Evolutionary conservation across 1,140 invertebrate species (phyloP).

Genomic region (Drosophila parvula): DNA sequence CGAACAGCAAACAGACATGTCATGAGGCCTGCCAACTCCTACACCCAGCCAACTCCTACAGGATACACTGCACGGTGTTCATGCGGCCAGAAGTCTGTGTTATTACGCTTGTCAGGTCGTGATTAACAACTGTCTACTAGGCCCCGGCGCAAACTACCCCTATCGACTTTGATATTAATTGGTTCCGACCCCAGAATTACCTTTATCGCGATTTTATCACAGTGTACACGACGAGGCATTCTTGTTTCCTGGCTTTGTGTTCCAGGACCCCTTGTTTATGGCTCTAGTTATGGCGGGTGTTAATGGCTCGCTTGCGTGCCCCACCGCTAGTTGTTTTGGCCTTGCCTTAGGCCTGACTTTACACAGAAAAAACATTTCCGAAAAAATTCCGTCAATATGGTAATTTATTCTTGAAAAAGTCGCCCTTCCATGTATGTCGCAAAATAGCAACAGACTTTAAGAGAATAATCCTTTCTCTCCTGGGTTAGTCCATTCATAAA

Average conservation of each 20-base stretch:
- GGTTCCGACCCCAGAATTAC: slow-evolving; percentile 6
- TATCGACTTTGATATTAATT: slow-evolving; percentile 18
- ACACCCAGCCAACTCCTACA: background rate
- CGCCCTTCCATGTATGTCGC: background rate
- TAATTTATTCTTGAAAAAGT: background rate
- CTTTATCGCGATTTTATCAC: slow-evolving; percentile 37
- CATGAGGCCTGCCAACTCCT: background rate
- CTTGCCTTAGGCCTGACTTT: slow-evolving; percentile 13
- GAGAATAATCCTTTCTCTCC: background rate
- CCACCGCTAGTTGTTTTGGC: slow-evolving; percentile 28
- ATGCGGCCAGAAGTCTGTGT: slow-evolving; percentile 12
- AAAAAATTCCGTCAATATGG: background rate
- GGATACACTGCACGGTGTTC: background rate
- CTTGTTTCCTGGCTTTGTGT: slow-evolving; percentile 22
- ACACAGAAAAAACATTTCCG: slow-evolving; percentile 17
- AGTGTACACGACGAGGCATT: slow-evolving; percentile 25
- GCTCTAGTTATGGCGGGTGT: slow-evolving; percentile 64
- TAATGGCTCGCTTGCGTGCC: slow-evolving; percentile 75
- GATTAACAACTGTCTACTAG: background rate
- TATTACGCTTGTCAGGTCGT: slow-evolving; percentile 3
- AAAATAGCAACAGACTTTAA: background rate
- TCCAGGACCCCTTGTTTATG: slow-evolving; percentile 37
- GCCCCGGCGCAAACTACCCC: background rate
- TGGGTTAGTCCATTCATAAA: too few species aligned
- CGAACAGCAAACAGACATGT: slow-evolving; percentile 19